Evolutionary conservation across 2,113 vertebrate species (phyloP), one percentile per base, ranked within the genome.

Genomic region (Epinephelus cyanopodus): DNA sequence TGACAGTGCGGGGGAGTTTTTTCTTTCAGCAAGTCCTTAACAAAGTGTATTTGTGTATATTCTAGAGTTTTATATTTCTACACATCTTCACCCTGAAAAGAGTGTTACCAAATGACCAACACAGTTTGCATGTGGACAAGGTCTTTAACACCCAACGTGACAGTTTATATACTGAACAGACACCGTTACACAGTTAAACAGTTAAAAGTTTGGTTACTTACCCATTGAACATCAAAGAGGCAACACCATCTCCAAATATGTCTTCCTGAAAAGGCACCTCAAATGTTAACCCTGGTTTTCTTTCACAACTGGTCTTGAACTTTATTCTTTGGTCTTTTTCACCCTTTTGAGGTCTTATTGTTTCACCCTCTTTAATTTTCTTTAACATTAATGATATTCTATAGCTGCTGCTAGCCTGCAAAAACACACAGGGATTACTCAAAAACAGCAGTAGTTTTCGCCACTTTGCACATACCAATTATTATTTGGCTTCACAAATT

Each of bases 401-500:
- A 14, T 19, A 50, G n/a, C 8, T 29, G 2, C 45, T 64, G 9
- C 1, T 25, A 53, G 17, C 17, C 23, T 64, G 29, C 5, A 9
- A 19, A 21, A 29, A 12, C 23, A 54, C 21, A 69, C 45, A 47
- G 3, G 1, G 8, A 17, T 5, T 6, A 25, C 11, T 3, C 5
- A 37, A 37, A 42, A 69, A 50, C 3, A 66, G 19, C 47, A 37
- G 21, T 7, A 64, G 37, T 7, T 37, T 47, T 54, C 3, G 2
- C 18, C 6, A 25, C 18, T 65, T 5, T 45, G 4, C 33, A 66
- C 8, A 42, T 27, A 9, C 5, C 29, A 48, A 77, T 77, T 12
- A 58, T 58, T 3, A 23, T 77, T 58, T n/a, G 17, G 23, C 79
- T 66, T 33, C 37, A 69, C n/a, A 74, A 77, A 72, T 56, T 3